Percentiles rank a stretch among this genome's conserved stretches.
phyloP scores from a whole-genome alignment of 2,113 vertebrate species.

The Phocoena sinus region DNA sequence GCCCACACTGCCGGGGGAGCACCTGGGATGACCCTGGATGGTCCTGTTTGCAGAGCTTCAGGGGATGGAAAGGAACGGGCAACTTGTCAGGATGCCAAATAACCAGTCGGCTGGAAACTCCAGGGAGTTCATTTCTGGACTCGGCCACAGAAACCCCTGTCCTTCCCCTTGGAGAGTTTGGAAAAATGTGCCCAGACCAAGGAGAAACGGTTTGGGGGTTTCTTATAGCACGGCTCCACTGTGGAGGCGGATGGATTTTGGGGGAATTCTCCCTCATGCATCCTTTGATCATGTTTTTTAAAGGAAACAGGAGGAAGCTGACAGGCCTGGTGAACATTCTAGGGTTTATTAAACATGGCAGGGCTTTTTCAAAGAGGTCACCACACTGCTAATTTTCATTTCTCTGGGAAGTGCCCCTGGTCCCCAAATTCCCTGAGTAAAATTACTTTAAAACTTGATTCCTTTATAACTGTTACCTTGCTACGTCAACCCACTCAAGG shows the following conservation, averaged over 20 bases:
- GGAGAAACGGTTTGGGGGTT: neutral
- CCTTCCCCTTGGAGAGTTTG: neutral
- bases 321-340: neutral
- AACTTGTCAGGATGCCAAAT: neutral
- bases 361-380: neutral
- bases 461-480: neutral
- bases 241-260: neutral
- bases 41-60: neutral
- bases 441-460: neutral
- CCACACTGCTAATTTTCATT: neutral
- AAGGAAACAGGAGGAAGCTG: neutral
- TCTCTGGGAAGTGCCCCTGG: neutral
- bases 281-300: neutral
- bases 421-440: neutral
- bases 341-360: neutral
- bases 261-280: neutral
- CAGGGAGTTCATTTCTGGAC: neutral
- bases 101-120: neutral
- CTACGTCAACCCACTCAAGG: neutral
- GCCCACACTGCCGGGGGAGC: neutral
- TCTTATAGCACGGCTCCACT: neutral
- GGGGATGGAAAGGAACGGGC: neutral
- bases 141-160: neutral
- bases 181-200: neutral
- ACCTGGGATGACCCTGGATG: neutral